Evolutionary conservation across 2,113 vertebrate species (phyloP).

Genomic region (Deroptyus accipitrinus): DNA sequence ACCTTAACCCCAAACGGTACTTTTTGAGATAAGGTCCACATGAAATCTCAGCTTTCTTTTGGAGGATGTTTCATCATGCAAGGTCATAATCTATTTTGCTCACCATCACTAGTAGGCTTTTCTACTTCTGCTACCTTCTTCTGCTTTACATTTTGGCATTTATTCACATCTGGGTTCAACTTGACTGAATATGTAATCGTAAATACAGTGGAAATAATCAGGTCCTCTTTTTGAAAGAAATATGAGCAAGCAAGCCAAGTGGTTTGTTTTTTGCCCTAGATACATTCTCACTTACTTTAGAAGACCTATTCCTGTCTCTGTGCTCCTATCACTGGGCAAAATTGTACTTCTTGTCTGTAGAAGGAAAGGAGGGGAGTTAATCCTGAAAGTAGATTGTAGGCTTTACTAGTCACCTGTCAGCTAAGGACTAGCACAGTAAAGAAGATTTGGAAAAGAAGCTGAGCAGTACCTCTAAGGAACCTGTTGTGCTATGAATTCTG

Average conservation of each 20-base stretch:
- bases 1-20: background rate
- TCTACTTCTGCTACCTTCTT: background rate
- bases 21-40: background rate
- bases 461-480: background rate
- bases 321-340: background rate
- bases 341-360: background rate
- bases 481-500: background rate
- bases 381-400: background rate
- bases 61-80: background rate
- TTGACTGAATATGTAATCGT: background rate
- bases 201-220: background rate
- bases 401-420: background rate
- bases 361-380: background rate
- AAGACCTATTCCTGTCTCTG: background rate
- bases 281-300: background rate
- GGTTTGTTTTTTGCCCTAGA: background rate
- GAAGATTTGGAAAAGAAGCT: background rate
- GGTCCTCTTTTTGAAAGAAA: background rate
- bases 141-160: background rate
- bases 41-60: background rate
- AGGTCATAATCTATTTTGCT: background rate
- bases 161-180: constrained; percentile 11
- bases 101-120: background rate
- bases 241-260: background rate
- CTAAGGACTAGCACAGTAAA: background rate